phyloP scores from a whole-genome alignment of 1,140 invertebrate species.

The Drosophila watanabei region DNA sequence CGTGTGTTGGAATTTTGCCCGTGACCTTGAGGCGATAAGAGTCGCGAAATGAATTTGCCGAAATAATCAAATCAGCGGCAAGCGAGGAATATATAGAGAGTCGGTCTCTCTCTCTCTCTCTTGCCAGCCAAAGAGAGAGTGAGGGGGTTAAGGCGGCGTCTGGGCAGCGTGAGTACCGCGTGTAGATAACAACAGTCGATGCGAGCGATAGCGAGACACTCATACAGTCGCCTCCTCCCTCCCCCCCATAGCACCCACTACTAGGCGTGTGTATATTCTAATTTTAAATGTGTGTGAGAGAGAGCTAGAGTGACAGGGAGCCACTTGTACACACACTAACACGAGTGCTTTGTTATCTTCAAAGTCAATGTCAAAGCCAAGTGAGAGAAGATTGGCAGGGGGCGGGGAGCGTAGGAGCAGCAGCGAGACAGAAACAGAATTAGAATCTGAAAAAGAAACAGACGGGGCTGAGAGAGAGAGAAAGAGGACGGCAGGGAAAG shows the following conservation, averaged over 20 bases:
- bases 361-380: slow-evolving; percentile 80
- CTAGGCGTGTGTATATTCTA: slow-evolving; percentile 45
- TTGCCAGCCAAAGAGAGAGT: background rate
- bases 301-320: slow-evolving; percentile 2
- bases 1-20: slow-evolving; percentile 76
- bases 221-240: background rate
- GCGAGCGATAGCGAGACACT: slow-evolving; percentile 50
- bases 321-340: slow-evolving; percentile 34
- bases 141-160: slow-evolving; percentile 22
- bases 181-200: slow-evolving; percentile 70
- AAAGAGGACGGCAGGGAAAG: slow-evolving; percentile 5
- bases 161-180: slow-evolving; percentile 58
- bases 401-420: background rate
- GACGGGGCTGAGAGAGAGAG: background rate
- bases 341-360: slow-evolving; percentile 60
- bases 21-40: slow-evolving; percentile 82
- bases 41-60: slow-evolving; percentile 81
- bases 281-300: slow-evolving; percentile 58
- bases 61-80: slow-evolving; percentile 74
- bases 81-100: background rate
- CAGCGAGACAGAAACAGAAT: slow-evolving; percentile 24
- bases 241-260: background rate
- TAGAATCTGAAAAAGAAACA: slow-evolving; percentile 21
- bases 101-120: no score
- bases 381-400: background rate